Base-by-base conservation (phyloP, 2,113 vertebrate species). In the Laticauda laticaudata region DNA sequence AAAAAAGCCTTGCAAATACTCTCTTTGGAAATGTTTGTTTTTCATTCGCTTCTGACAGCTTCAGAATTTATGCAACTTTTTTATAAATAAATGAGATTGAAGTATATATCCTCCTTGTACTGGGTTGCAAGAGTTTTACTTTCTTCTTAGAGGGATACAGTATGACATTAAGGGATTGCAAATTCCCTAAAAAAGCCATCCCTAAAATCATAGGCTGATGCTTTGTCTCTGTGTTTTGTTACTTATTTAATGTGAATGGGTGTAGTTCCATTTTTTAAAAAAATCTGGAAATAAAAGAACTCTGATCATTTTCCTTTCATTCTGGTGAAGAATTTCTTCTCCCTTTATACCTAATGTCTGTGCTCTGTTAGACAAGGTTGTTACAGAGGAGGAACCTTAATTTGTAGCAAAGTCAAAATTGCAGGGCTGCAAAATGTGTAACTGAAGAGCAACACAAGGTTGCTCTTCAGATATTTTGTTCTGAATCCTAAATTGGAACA, bases 81-180 rank as follows among this genome's bases (percentile, higher is more conserved):
- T 97, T 96, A 81, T 96, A 95, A 95, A 95, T 95, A 96, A 96
- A 96, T 94, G 94, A 95, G 92, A 91, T 95, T 93, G 89, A 94
- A 26, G 9, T 23, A 53, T 96, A 95, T 39, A 1, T 89, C 85
- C 95, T 20, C 10, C 18, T 95, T 92, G 61, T 55, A 89, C 5
- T 94, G 69, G 3, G 2, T 88, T 96, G 93, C 34, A 90, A 88
- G 2, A 8, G 3, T 23, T 95, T 96, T 89, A n/a, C 75, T 94
- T 90, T 88, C 86, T 11, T 91, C 89, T 95, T 93, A 3, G 90
- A 94, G 85, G 81, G 56, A 0, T 86, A 51, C 48, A 9, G 8
- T 51, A 48, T 55, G 85, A 9, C 18, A 86, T 1, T 3, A 91
- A 91, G 92, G 48, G 54, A 88, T 91, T 95, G 23, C 18, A 94